Conservation (phyloP, 2,797 vertebrate genomes). For the Galago senegalensis region DNA sequence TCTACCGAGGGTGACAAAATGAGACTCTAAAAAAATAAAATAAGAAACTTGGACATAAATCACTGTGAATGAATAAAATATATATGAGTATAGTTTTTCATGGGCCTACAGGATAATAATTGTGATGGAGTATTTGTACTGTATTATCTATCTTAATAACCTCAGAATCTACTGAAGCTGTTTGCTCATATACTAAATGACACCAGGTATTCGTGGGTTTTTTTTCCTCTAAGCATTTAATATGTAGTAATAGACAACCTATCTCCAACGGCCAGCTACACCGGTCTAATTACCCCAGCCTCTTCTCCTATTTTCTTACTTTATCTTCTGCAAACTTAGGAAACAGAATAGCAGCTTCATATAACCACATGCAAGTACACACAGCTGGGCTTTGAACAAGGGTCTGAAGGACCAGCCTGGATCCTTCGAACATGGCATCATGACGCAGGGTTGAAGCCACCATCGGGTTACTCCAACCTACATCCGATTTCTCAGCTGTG, state of each 20-base stretch:
- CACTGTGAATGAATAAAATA: neutral
- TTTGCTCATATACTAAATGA: neutral
- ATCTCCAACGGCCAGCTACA: neutral
- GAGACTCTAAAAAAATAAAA: too few relatives aligned
- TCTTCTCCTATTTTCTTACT: neutral
- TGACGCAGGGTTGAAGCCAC: neutral
- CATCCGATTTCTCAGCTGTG: neutral
- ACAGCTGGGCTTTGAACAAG: neutral
- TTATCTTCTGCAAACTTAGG: neutral
- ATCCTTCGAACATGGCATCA: too few relatives aligned
- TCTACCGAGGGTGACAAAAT: too few relatives aligned
- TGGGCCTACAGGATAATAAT: neutral
- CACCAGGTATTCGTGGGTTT: neutral
- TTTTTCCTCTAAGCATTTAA: neutral
- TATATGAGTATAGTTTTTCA: neutral
- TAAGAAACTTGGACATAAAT: neutral
- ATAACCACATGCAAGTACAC: neutral
- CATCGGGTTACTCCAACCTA: neutral
- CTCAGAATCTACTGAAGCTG: neutral
- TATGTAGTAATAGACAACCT: neutral
- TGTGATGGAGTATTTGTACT: neutral
- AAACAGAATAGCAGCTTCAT: neutral
- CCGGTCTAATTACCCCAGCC: neutral
- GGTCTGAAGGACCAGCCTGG: neutral
- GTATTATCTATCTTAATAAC: neutral